Base-by-base conservation (phyloP, 2,113 vertebrate species). In the Podiceps cristatus region DNA sequence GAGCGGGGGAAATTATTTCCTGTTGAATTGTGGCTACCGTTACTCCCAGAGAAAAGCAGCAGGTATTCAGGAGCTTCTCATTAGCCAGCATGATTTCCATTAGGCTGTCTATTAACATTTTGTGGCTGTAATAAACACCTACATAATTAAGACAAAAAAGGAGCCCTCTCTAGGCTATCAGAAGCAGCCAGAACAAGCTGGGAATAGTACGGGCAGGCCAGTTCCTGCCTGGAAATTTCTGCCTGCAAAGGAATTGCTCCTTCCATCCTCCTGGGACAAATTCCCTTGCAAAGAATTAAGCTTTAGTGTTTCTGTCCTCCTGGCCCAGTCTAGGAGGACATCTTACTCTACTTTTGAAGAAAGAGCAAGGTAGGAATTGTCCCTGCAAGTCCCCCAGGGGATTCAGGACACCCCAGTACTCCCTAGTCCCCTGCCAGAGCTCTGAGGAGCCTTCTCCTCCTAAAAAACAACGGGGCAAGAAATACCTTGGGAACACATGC, bases 81-180 rank as follows among this genome's bases (percentile, higher is more conserved):
- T 97, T 97, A 97, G 94, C 77, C 93, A 97, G 88, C 80, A 49
- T 78, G 84, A 91, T 96, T 97, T 87, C 93, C 93, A 96, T 96
- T 91, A 95, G 94, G 53, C 74, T 94, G 71, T 50, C 94, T 96
- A 87, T 88, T 96, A 96, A 90, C 67, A 73, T 97, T 96, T 93
- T 96, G 93, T 96, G 91, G 55, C 77, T 4, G 0, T 89, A 97
- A 95, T 96, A 96, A 97, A 95, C 96, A 97, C 87, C 89, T 93
- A 72, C 87, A 82, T 96, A 95, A 97, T 90, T 94, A 93, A 79
- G 73, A 87, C 56, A 69, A 68, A 77, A 86, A 92, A 40, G 16
- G n/a, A 96, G 42, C 74, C 37, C 50, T 73, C 66, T 91, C 66
- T 73, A 83, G 64, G 52, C 59, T 86, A 77, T 44, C 20, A 64